Conservation (phyloP, 2,797 vertebrate species). For the Dallia pectoralis region DNA sequence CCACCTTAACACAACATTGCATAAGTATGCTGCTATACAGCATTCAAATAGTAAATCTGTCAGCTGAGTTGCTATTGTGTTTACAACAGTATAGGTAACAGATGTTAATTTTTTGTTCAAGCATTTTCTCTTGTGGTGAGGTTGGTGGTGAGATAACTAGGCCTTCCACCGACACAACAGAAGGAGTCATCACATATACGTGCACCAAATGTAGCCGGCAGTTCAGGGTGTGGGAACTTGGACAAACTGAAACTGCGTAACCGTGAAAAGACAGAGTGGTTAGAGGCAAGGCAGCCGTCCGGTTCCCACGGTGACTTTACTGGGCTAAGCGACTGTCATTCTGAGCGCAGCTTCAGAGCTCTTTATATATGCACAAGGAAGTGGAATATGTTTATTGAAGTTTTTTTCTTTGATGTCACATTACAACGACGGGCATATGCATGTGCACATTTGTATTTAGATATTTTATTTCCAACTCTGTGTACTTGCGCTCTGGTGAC, state of each 20-base stretch:
- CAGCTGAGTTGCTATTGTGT: neutral
- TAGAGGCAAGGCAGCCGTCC: conserved; percentile 56
- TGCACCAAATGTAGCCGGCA: conserved; percentile 59
- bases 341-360: conserved; percentile 68
- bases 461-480: conserved; percentile 34
- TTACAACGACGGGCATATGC: conserved; percentile 72
- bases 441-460: conserved; percentile 58
- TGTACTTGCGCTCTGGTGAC: neutral
- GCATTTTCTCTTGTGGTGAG: neutral
- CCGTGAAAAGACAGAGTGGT: conserved; percentile 42
- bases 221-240: conserved; percentile 60
- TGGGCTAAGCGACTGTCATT: conserved; percentile 66
- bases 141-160: neutral
- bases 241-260: conserved; percentile 52
- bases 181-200: conserved; percentile 36
- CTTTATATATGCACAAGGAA: conserved; percentile 77
- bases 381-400: conserved; percentile 73
- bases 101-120: neutral
- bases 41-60: neutral
- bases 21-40: no score
- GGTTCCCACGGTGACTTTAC: conserved; percentile 75
- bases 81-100: neutral
- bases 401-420: conserved; percentile 57
- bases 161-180: neutral
- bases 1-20: neutral